These are phyloP conservation scores for Archegozetes longisetosus DNA, from an alignment of 1,140 invertebrate genomes.

Conservation along the genomic window DNA sequence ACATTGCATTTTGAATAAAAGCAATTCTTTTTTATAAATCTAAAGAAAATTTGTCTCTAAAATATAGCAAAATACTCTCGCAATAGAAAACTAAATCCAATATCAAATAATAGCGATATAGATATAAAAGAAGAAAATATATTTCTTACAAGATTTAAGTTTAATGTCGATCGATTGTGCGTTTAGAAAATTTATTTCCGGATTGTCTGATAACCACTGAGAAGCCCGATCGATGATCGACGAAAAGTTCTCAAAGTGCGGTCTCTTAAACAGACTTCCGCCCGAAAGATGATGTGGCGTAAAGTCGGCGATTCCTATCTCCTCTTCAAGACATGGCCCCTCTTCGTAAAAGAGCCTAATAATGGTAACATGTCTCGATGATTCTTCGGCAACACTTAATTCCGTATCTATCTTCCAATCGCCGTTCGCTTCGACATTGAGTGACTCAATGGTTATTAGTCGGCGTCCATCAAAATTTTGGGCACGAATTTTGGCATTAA, in stretches of 20 bases:
- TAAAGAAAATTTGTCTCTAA: too few relatives aligned
- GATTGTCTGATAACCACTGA: slow-evolving; percentile 8
- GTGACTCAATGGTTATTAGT: slow-evolving; percentile 11
- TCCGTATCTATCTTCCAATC: slow-evolving; percentile 15
- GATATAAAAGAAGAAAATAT: background rate
- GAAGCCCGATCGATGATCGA: slow-evolving; percentile 3
- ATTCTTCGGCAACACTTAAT: slow-evolving; percentile 9
- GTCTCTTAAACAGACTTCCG: slow-evolving; percentile 15
- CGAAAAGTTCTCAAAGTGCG: slow-evolving; percentile 11
- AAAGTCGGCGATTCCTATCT: slow-evolving; percentile 15
- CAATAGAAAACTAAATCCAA: too few relatives aligned
- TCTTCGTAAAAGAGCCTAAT: slow-evolving; percentile 14
- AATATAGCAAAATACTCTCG: too few relatives aligned
- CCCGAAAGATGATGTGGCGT: slow-evolving; percentile 8
- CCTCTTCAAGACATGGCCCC: background rate
- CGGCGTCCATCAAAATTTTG: background rate
- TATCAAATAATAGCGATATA: too few relatives aligned
- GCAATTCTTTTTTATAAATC: too few relatives aligned
- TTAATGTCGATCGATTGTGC: slow-evolving; percentile 17
- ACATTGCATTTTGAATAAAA: too few relatives aligned
- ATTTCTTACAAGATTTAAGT: slow-evolving; percentile 10
- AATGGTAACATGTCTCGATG: slow-evolving; percentile 4
- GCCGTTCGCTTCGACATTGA: slow-evolving; percentile 11
- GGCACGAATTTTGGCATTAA: slow-evolving; percentile 1
- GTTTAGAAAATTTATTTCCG: slow-evolving; percentile 8